Evolutionary conservation across 1,140 invertebrate species (phyloP), one percentile per base, ranked within the genome.

Genomic region (Calosoma granatense): DNA sequence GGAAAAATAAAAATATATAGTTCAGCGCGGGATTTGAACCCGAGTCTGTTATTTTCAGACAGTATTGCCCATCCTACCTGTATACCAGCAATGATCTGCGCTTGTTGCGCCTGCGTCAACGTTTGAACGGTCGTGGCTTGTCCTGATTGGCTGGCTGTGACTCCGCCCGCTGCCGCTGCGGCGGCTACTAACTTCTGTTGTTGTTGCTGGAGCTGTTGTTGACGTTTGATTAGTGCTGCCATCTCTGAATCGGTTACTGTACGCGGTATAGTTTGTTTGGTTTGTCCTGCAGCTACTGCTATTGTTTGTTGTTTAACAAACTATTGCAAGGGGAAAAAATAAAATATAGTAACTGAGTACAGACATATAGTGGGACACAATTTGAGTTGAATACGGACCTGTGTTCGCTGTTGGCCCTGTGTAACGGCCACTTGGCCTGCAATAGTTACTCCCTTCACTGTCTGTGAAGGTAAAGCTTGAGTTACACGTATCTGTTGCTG

Each of bases 171-270:
- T 15, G 71, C 64, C 0, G 72, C 69, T 12, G 75, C 67, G 60
- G 79, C 76, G 2, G 74, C 72, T 2, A 73, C 71, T 23, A 72
- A 74, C 52, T 63, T 71, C 36, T 76, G 73, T 56, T 82, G 78
- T 55, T 80, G 79, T 22, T 79, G 76, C 51, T 80, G 75, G 39
- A 80, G 63, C 21, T 79, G 78, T 17, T 81, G 76, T 58, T 87
- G 84, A 15, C 81, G 74, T 61, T 88, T 87, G 0, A 89, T 68
- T 15, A 89, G 59, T 9, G 84, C 80, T 9, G 81, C 78, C 76
- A 90, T 81, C 65, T 89, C 87, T 19, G 78, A 76, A 17, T 87
- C 82, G 0, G 84, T 78, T 1, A 86, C 77, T 14, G 80, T 77
- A 53, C 76, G 77, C 59, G 72, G 76, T 54, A 71, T 75, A 20